These are phyloP conservation scores for Drosophila leontia DNA, from an alignment of 1,140 invertebrate genomes.

Conservation along the genomic window DNA sequence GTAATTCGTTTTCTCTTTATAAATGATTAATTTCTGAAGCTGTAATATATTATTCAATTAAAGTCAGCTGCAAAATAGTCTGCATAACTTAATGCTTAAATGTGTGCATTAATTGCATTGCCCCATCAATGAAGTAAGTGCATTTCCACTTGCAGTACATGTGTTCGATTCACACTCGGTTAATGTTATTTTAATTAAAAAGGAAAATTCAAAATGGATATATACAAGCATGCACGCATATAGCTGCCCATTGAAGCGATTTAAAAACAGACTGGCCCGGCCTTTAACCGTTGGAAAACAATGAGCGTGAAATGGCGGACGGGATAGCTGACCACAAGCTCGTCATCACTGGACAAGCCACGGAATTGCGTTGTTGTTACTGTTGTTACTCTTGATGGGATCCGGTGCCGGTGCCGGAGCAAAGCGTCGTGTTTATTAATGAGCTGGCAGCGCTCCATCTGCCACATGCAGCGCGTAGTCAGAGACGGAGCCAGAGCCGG, in stretches of 20 bases:
- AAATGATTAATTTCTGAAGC: conserved; percentile 9
- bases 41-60: conserved; percentile 21
- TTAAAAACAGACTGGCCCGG: conserved; percentile 22
- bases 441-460: conserved; percentile 61
- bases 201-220: conserved; percentile 25
- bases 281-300: conserved; percentile 32
- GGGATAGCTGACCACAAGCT: conserved; percentile 65
- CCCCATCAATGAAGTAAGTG: conserved; percentile 29
- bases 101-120: conserved; percentile 30
- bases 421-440: conserved; percentile 68
- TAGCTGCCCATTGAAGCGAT: conserved; percentile 9
- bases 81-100: conserved; percentile 29
- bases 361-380: conserved; percentile 28
- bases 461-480: conserved; percentile 47
- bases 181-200: conserved; percentile 58
- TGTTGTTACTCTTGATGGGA: conserved; percentile 18
- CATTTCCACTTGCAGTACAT: conserved; percentile 27
- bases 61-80: conserved; percentile 21
- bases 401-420: background rate
- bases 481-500: background rate
- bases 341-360: conserved; percentile 55
- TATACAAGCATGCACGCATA: background rate
- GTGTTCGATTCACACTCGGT: conserved; percentile 21
- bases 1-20: background rate
- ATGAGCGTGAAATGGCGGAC: conserved; percentile 31